Evolutionary conservation across 1,140 invertebrate species (phyloP), one percentile per base, ranked within the genome.

Genomic region (Acromyrmex charruanus): DNA sequence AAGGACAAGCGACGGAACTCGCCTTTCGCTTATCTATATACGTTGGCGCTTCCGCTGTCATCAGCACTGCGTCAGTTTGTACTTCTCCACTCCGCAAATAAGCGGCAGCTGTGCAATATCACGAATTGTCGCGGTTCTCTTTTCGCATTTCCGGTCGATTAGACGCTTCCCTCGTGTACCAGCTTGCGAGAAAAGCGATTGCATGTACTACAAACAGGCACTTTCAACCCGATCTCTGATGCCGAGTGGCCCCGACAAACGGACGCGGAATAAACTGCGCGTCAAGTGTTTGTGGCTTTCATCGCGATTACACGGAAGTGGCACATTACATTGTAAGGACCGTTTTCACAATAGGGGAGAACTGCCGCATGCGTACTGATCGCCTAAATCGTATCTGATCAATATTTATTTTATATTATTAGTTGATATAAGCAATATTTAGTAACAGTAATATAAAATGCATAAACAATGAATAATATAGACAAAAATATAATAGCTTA

Each of bases 51-150:
- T 68, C 68, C 69, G 59, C n/a, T 12, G 9, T 28, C 44, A 74
- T 84, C 65, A 28, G 55, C 65, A 68, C 71, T 31, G n/a, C 59
- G n/a, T 5, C 39, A 2, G 44, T n/a, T 69, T 49, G 51, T 12
- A 5, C 25, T 28, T 7, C 39, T 74, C 21, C 28, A 68, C 74
- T 75, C 65, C 80, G 31, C 61, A 85, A 87, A 87, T 86, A 49
- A 88, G 81, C 59, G 77, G 35, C 69, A 87, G 72, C 68, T 39
- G 68, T 53, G 28, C 68, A 25, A 81, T 75, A 80, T 87, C 75
- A 59, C 61, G 75, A 88, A 88, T 88, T 75, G 87, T 80, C 77
- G n/a, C 51, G 25, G 16, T 86, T 65, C 79, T 65, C 77, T 72
- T 81, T 86, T 72, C 58, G 25, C 58, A 25, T 88, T 88, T 74